These are phyloP conservation scores for Furcifer pardalis DNA, from an alignment of 2,797 vertebrate genomes.

Conservation along the genomic window DNA sequence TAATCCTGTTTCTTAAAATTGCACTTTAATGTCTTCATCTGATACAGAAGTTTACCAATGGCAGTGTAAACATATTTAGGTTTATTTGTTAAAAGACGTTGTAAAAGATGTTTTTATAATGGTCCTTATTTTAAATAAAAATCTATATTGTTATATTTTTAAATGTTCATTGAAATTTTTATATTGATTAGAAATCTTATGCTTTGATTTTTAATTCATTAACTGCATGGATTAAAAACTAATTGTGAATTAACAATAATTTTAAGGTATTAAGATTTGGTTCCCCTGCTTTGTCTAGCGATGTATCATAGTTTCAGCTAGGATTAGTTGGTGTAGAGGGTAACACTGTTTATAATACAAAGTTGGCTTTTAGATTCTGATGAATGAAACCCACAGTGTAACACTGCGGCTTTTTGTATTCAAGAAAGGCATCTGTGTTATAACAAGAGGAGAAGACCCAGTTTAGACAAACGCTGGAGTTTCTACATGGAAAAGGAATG, in stretches of 20 bases:
- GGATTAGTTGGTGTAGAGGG: slow-evolving; percentile 62
- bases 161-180: not conserved
- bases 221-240: not conserved
- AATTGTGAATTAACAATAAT: not conserved
- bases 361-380: slow-evolving; percentile 67
- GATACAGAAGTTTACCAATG: not conserved
- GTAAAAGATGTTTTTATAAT: not conserved
- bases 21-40: not conserved
- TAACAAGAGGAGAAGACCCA: slow-evolving; percentile 72
- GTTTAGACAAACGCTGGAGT: slow-evolving; percentile 71
- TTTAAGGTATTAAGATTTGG: not conserved
- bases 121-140: not conserved
- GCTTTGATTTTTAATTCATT: not conserved
- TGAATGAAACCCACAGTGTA: slow-evolving; percentile 73
- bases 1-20: not conserved
- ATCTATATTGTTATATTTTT: not conserved
- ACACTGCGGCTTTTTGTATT: slow-evolving; percentile 75
- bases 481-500: slow-evolving; percentile 67
- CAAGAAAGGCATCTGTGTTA: slow-evolving; percentile 72
- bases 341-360: slow-evolving; percentile 69
- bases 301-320: slow-evolving; percentile 57
- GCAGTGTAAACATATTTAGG: not conserved
- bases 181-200: not conserved
- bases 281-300: slow-evolving; percentile 18
- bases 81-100: not conserved